phyloP scores from a whole-genome alignment of 1,140 invertebrate genomes.

The Tetraneura akinire region DNA sequence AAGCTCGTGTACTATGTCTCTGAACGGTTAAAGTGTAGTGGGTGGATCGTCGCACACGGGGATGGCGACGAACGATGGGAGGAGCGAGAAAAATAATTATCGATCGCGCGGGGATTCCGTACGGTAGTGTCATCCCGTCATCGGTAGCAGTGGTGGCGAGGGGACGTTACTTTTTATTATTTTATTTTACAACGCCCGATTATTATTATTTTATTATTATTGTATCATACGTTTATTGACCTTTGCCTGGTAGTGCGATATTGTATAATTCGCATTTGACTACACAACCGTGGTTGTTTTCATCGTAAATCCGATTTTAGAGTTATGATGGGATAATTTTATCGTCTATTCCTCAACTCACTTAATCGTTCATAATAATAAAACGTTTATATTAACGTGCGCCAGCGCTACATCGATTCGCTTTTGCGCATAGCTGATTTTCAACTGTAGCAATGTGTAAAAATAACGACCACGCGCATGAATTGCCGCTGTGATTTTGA shows the following conservation, averaged over 20 bases:
- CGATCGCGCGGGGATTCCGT: constrained; percentile 42
- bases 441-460: background rate
- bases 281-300: background rate
- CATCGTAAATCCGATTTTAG: background rate
- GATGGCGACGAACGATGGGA: background rate
- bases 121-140: constrained; percentile 42
- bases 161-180: background rate
- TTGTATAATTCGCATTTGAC: background rate
- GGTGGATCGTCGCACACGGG: background rate
- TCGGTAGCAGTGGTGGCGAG: background rate
- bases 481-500: constrained; percentile 2
- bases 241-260: background rate
- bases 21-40: background rate
- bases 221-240: constrained; percentile 7
- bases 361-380: background rate
- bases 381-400: background rate
- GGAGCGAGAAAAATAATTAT: constrained; percentile 41
- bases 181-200: constrained; percentile 15
- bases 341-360: background rate
- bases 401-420: background rate
- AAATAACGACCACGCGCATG: background rate
- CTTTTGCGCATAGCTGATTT: background rate
- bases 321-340: background rate
- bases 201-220: constrained; percentile 1
- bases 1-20: constrained; percentile 35